A percentile compares a stretch with the other conserved stretches of the same genome.
Conservation (phyloP, 2,888 invertebrate genomes). For the Agelastica alni region DNA sequence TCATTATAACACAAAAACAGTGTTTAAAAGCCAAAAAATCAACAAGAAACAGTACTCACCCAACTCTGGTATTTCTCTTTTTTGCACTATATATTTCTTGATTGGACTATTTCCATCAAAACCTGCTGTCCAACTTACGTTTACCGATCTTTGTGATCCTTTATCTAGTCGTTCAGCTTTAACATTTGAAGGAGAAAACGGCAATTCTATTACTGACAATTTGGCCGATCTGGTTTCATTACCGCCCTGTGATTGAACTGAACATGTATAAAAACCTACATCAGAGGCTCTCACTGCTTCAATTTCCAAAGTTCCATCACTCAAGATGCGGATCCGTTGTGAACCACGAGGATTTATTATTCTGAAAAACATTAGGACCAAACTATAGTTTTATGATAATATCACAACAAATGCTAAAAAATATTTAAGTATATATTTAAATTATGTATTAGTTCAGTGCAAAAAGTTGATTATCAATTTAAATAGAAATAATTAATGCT, state of each 20-base stretch:
- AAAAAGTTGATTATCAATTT: too few species aligned
- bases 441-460: too few species aligned
- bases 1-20: slow-evolving; percentile 49
- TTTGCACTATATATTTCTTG: slow-evolving; percentile 89
- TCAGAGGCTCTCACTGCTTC: slow-evolving; percentile 88
- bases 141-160: slow-evolving; percentile 75
- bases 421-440: too few species aligned
- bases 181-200: slow-evolving; percentile 89
- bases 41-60: slow-evolving; percentile 61
- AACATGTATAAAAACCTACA: slow-evolving; percentile 92
- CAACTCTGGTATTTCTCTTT: slow-evolving; percentile 83
- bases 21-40: slow-evolving; percentile 36
- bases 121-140: slow-evolving; percentile 92
- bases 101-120: slow-evolving; percentile 98
- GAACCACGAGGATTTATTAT: slow-evolving; percentile 66
- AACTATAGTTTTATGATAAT: too few species aligned
- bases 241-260: slow-evolving; percentile 87
- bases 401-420: too few species aligned
- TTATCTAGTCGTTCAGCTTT: slow-evolving; percentile 70
- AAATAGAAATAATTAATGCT: too few species aligned
- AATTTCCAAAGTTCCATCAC: slow-evolving; percentile 86
- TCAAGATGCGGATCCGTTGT: slow-evolving; percentile 73
- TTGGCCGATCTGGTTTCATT: slow-evolving; percentile 88
- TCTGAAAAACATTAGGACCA: slow-evolving; percentile 55
- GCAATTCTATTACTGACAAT: slow-evolving; percentile 90